Conservation (phyloP, 2,113 vertebrate species). For the Oceanites oceanicus region DNA sequence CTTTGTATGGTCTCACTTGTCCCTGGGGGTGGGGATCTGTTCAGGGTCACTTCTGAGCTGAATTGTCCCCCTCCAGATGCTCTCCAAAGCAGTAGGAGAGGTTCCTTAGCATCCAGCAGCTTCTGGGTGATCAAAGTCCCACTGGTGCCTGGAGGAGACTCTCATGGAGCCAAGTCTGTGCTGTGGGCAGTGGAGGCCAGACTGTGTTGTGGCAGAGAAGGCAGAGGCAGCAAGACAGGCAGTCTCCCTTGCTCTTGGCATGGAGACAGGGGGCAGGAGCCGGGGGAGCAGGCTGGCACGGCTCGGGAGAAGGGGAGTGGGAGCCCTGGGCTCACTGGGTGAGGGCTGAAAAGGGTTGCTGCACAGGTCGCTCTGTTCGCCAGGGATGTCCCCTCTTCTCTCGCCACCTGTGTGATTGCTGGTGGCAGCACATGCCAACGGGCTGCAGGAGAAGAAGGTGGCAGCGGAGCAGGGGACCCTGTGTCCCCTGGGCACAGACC, state of each 20-base stretch:
- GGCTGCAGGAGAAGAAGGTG: not conserved
- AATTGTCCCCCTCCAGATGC: not conserved
- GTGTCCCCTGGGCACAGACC: not conserved
- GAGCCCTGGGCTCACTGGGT: not conserved
- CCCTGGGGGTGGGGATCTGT: not conserved
- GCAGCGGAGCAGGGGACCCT: not conserved
- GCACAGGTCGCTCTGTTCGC: not conserved
- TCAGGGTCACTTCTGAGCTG: not conserved
- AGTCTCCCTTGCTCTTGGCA: not conserved
- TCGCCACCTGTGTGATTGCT: not conserved
- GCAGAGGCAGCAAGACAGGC: not conserved
- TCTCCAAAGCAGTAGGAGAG: not conserved
- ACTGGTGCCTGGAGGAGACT: not conserved
- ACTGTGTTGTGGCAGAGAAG: not conserved
- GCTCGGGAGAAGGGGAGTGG: not conserved
- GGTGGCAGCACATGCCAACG: rapidly evolving
- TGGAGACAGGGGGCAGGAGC: not conserved
- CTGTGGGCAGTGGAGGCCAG: no score
- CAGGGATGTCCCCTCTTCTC: not conserved
- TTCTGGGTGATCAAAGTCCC: not conserved
- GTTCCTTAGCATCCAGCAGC: not conserved
- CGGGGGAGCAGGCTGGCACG: not conserved
- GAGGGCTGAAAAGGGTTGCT: not conserved
- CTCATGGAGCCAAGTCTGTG: not conserved
- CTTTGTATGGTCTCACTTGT: not conserved